Percentiles rank a stretch among this genome's conserved stretches.
Evolutionary conservation across 2,113 vertebrate species (phyloP).

Genomic region (Ginglymostoma cirratum): DNA sequence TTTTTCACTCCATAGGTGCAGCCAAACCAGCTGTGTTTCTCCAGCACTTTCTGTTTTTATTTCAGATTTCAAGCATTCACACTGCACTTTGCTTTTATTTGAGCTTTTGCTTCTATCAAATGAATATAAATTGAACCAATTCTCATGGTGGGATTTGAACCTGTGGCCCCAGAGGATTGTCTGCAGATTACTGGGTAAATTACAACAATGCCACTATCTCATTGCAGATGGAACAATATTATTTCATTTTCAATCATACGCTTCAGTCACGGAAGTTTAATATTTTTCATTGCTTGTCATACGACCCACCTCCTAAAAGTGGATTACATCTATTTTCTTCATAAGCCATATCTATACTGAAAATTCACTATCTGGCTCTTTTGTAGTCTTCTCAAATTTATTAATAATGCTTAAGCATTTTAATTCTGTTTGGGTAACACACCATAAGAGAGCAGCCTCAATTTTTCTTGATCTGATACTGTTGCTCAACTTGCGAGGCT

Average conservation of each 20-base stretch:
- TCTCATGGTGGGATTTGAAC: too few relatives aligned
- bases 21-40: too few relatives aligned
- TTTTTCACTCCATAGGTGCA: too few relatives aligned
- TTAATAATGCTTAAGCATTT: too few relatives aligned
- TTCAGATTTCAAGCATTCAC: too few relatives aligned
- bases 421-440: neutral
- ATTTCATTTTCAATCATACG: neutral
- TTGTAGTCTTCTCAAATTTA: neutral
- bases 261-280: neutral
- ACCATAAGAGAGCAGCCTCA: neutral
- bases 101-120: too few relatives aligned
- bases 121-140: too few relatives aligned
- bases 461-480: neutral
- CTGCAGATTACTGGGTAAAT: too few relatives aligned
- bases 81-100: too few relatives aligned
- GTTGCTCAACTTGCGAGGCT: neutral
- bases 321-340: neutral
- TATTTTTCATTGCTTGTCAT: neutral
- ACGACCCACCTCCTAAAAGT: neutral
- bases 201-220: too few relatives aligned
- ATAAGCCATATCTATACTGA: neutral
- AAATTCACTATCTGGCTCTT: neutral
- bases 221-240: neutral
- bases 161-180: too few relatives aligned
- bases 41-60: too few relatives aligned